Conservation (phyloP, 2,113 vertebrate genomes). For the Dendrocopos noguchii region DNA sequence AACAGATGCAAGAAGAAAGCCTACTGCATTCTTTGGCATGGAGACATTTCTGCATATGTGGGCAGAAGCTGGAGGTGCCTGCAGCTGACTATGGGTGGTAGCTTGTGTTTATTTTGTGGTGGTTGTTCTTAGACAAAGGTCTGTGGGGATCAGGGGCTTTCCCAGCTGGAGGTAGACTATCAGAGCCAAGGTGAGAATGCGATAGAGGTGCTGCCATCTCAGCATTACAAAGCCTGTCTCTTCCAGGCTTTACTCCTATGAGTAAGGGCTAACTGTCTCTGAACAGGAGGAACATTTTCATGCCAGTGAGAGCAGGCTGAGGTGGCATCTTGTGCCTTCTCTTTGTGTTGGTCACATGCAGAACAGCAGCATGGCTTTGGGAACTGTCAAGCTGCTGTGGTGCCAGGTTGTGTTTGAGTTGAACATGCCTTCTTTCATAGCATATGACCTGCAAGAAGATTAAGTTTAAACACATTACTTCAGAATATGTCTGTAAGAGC, state of each 20-base stretch:
- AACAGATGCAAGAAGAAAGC: not conserved
- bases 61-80: constrained; percentile 20
- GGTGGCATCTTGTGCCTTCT: not conserved
- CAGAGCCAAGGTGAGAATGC: not conserved
- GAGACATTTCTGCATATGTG: not conserved
- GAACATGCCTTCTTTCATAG: not conserved
- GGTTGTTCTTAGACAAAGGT: not conserved
- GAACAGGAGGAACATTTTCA: not conserved
- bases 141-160: constrained; percentile 19
- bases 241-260: not conserved
- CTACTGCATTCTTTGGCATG: not conserved
- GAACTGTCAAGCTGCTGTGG: not conserved
- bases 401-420: not conserved
- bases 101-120: not conserved
- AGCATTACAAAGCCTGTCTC: not conserved
- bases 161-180: constrained; percentile 43
- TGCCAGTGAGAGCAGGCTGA: not conserved
- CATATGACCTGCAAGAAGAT: not conserved
- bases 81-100: constrained; percentile 6
- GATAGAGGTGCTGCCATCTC: not conserved
- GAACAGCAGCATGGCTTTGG: not conserved
- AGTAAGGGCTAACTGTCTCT: not conserved
- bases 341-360: not conserved
- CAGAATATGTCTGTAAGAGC: not conserved
- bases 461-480: not conserved